Conservation (phyloP, 2,888 invertebrate genomes). For the Argyresthia albistria region DNA sequence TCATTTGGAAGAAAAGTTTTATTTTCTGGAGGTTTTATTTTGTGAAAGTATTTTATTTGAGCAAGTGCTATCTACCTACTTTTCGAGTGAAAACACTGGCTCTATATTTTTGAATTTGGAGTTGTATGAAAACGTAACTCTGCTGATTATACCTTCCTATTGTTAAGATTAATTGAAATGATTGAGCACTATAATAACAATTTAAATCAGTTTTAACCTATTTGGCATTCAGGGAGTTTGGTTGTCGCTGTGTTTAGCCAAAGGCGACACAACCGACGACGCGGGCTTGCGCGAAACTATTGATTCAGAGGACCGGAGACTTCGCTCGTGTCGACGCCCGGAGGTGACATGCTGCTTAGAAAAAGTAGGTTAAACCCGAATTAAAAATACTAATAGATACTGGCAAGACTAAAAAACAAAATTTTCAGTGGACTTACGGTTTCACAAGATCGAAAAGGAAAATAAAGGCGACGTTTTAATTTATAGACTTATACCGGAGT, state of each 20-base stretch:
- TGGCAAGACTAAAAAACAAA: background rate
- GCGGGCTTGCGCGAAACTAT: constrained; percentile 50
- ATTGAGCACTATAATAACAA: too few relatives aligned
- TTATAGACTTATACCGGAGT: too few relatives aligned
- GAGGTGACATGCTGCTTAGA: constrained; percentile 7
- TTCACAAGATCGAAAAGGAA: background rate
- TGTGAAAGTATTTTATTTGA: constrained; percentile 9
- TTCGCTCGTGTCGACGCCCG: constrained; percentile 32
- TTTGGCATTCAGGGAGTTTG: too few relatives aligned
- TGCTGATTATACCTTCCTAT: too few relatives aligned
- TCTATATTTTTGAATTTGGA: too few relatives aligned
- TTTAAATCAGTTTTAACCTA: too few relatives aligned
- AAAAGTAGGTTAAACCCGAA: background rate
- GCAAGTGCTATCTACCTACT: background rate
- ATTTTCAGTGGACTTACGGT: background rate
- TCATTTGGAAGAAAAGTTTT: constrained; percentile 10
- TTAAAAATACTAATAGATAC: background rate
- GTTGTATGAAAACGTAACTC: too few relatives aligned
- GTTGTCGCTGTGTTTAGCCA: too few relatives aligned
- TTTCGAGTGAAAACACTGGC: too few relatives aligned
- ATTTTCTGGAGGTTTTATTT: too few relatives aligned
- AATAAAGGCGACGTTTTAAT: background rate
- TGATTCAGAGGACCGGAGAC: constrained; percentile 31
- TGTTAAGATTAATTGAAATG: too few relatives aligned
- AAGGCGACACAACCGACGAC: constrained; percentile 13